Base-by-base conservation (phyloP, 2,888 invertebrate genomes). In the Oscheius sp. region DNA sequence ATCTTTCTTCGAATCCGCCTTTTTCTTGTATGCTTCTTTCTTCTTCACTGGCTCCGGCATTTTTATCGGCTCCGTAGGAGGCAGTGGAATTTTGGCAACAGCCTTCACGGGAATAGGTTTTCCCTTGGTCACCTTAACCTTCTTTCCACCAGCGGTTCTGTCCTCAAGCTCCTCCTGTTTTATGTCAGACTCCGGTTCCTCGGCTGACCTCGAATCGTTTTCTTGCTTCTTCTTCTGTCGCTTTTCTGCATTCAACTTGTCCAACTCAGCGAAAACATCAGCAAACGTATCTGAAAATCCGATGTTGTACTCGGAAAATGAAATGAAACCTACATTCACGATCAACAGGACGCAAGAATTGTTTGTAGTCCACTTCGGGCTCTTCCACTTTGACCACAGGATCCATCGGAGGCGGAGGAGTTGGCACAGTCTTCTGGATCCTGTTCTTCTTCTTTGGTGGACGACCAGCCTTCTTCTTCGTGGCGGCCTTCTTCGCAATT, bases 221-320 rank as follows among this genome's bases (percentile, higher is more conserved):
- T 35, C 35, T 35, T 35, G 5, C 35, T 35, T 35, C 35, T 35
- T 35, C 35, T 35, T 35, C 35, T n/a, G n/a, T n/a, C n/a, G n/a
- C n/a, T n/a, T n/a, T n/a, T n/a, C n/a, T n/a, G n/a, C n/a, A 16
- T 23, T 29, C 13, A 13, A 25, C 27, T 23, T 58, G 1, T 58
- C 35, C 9, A 27, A 12, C 6, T 29, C 29, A 27, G 25, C 58
- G 58, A 58, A 58, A 35, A 58, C 29, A 27, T 58, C 58, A n/a
- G 27, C 58, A 35, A 58, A 58, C 9, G 58, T 58, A 27, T 16
- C 58, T 58, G 35, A 58, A 58, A 58, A 18, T 53, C 21, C 18
- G 9, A 23, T 53, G 7, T 49, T 49, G 13, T 3, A 21, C n/a
- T 16, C 5, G 13, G 21, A 49, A 49, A 16, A 1, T 6, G 35